phyloP scores from a whole-genome alignment of 2,888 invertebrate species.

The Nineta flava region DNA sequence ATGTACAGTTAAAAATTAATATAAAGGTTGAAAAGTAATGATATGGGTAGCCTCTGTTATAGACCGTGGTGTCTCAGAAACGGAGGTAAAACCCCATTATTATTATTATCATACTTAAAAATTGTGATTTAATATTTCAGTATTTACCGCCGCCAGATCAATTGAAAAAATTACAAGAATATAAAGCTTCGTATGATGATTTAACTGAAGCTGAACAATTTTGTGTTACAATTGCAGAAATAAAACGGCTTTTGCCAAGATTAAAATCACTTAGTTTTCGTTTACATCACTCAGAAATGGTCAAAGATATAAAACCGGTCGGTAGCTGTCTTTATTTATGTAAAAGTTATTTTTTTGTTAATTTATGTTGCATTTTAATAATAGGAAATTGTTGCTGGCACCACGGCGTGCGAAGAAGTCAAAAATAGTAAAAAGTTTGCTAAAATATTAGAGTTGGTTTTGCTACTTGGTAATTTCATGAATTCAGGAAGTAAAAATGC shows the following conservation, averaged over 20 bases:
- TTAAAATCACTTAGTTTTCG: conserved; percentile 82
- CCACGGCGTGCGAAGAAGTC: conserved; percentile 90
- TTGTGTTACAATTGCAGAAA: conserved; percentile 74
- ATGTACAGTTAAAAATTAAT: no score
- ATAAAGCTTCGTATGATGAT: conserved; percentile 61
- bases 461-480: conserved; percentile 91
- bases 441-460: conserved; percentile 72
- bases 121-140: conserved; percentile 33
- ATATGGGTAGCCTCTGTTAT: no score
- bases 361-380: conserved; percentile 12
- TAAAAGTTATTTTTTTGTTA: conserved; percentile 2
- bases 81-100: no score
- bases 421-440: conserved; percentile 80
- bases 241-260: conserved; percentile 73
- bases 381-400: conserved; percentile 83
- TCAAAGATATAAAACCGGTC: conserved; percentile 76
- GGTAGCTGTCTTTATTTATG: conserved; percentile 20
- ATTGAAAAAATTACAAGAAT: conserved; percentile 64
- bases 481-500: conserved; percentile 90
- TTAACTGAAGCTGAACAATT: conserved; percentile 91
- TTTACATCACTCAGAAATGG: conserved; percentile 70
- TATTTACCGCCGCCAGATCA: conserved; percentile 88
- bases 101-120: no score
- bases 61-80: no score
- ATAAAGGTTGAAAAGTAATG: no score